Evolutionary conservation across 1,140 invertebrate genomes (phyloP), one percentile per base, ranked within the genome.

Genomic region (Dinoponera quadriceps): DNA sequence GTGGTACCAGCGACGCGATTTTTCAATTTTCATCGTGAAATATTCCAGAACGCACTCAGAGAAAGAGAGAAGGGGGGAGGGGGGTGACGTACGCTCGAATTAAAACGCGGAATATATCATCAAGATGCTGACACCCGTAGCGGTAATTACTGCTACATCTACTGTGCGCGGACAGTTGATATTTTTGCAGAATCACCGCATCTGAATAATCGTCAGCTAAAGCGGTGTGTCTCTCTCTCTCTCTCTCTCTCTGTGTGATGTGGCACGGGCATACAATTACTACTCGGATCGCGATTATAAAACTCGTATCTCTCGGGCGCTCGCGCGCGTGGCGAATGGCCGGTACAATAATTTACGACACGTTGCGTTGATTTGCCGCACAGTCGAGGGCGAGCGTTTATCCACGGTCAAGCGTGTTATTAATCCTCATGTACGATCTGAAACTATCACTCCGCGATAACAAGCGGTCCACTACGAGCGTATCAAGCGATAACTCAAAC

Each of bases 321-420:
- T 16, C 49, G 18, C 2, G 29, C 29, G 48, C 68, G 51, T 22
- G 14, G 51, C 62, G 74, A 77, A 66, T 77, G 62, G 49, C 25
- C 49, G 74, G 66, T 77, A 66, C 60, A 38, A 77, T 77, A 66
- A 77, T 77, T 77, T 55, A 77, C 27, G 20, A 16, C 29, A 33
- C 74, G 60, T 66, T 77, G 60, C 60, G 74, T n/a, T 66, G 54
- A 77, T 77, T 77, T 29, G 29, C 49, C 48, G n/a, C 62, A 38
- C 27, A 33, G 48, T 55, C 74, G 74, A 66, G 48, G 74, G 48
- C 60, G 44, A 65, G 44, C 29, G 74, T 77, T 77, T 66, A 66
- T 38, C 73, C 60, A 54, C 48, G 71, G 55, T 33, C 54, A 60
- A 54, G 44, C 73, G 44, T 77, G 9, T 66, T 66, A 55, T 77